Evolutionary conservation across 2,888 invertebrate species (phyloP).

Genomic region (Parascotia fuliginaria): DNA sequence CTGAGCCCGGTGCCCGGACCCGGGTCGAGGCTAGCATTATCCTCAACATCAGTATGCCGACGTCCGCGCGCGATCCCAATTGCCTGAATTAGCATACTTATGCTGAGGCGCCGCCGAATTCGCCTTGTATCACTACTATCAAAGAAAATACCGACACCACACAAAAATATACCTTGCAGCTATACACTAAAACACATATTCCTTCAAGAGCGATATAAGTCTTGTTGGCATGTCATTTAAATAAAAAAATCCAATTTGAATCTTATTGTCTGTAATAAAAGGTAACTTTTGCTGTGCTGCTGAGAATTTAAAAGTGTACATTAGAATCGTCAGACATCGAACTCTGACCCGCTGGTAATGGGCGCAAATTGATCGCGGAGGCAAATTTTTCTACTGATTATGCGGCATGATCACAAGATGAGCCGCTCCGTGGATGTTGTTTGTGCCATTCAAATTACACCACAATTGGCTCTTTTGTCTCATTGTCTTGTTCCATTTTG

Average conservation of each 20-base stretch:
- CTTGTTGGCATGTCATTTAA: slow-evolving; percentile 26
- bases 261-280: slow-evolving; percentile 21
- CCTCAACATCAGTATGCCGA: slow-evolving; percentile 60
- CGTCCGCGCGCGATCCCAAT: slow-evolving; percentile 60
- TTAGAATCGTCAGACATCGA: slow-evolving; percentile 58
- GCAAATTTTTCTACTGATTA: slow-evolving; percentile 65
- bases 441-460: slow-evolving; percentile 8
- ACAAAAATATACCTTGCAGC: slow-evolving; percentile 40
- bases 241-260: slow-evolving; percentile 25
- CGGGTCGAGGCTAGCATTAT: slow-evolving; percentile 26
- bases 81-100: slow-evolving; percentile 78
- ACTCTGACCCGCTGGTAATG: slow-evolving; percentile 72
- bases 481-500: not conserved
- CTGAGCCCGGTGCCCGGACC: not conserved
- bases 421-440: slow-evolving; percentile 9
- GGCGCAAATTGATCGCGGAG: slow-evolving; percentile 71
- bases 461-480: slow-evolving; percentile 7
- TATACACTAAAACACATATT: slow-evolving; percentile 41
- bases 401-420: slow-evolving; percentile 48
- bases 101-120: slow-evolving; percentile 70
- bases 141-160: slow-evolving; percentile 61
- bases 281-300: slow-evolving; percentile 24
- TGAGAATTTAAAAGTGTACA: slow-evolving; percentile 39
- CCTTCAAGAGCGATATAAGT: slow-evolving; percentile 15
- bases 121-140: slow-evolving; percentile 64